Conservation (phyloP, 2,797 vertebrate species). For the Hydrolagus colliei region DNA sequence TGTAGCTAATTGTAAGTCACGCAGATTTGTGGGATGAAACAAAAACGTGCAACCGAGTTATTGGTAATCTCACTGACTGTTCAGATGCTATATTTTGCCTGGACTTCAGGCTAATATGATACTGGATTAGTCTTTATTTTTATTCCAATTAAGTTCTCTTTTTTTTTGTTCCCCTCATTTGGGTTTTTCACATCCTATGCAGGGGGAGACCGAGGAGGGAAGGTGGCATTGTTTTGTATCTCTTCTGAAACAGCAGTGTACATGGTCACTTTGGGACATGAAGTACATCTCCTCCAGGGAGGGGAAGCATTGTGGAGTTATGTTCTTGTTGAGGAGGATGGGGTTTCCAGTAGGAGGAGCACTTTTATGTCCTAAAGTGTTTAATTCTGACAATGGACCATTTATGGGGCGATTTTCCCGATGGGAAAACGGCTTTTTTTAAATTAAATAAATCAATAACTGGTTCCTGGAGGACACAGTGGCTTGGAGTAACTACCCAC, state of each 20-base stretch:
- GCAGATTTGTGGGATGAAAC: background rate
- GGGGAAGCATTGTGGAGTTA: too few species aligned
- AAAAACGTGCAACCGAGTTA: background rate
- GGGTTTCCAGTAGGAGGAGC: too few species aligned
- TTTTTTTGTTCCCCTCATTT: background rate
- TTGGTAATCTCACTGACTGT: background rate
- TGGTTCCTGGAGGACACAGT: background rate
- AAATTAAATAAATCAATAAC: too few species aligned
- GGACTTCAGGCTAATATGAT: background rate
- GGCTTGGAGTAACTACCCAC: background rate
- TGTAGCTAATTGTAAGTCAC: slow-evolving; percentile 17
- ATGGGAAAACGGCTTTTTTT: too few species aligned
- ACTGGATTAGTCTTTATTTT: too few species aligned
- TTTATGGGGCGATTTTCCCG: too few species aligned
- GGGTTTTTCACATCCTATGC: background rate
- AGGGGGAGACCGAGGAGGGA: background rate
- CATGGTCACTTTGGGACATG: too few species aligned
- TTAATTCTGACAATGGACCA: too few species aligned
- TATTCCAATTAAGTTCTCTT: background rate
- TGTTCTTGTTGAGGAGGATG: too few species aligned
- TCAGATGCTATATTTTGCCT: background rate
- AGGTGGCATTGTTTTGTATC: background rate
- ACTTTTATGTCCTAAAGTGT: too few species aligned
- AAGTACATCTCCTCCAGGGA: too few species aligned
- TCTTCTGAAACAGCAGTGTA: background rate